These are phyloP conservation scores for Timandra comae DNA, from an alignment of 2,888 invertebrate genomes.

Conservation along the genomic window DNA sequence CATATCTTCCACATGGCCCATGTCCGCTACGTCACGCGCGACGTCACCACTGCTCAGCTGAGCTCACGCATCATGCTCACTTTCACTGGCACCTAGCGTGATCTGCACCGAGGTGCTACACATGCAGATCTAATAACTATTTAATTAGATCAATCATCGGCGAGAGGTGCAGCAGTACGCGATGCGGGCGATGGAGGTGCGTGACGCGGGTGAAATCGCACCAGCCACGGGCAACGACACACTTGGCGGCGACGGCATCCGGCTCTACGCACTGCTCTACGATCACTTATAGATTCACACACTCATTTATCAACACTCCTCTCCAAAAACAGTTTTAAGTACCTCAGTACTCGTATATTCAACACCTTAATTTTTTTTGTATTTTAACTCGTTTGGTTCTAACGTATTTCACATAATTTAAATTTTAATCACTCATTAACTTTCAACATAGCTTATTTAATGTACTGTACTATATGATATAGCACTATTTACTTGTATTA, in stretches of 20 bases:
- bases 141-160: conserved; percentile 49
- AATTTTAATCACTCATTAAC: too few relatives aligned
- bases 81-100: conserved; percentile 49
- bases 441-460: too few relatives aligned
- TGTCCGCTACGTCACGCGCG: conserved; percentile 53
- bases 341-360: too few relatives aligned
- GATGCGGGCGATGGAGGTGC: conserved; percentile 55
- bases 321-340: too few relatives aligned
- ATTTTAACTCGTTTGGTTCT: too few relatives aligned
- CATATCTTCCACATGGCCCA: conserved; percentile 75
- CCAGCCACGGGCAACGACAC: conserved; percentile 46
- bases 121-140: conserved; percentile 50
- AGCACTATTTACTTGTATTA: too few relatives aligned
- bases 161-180: conserved; percentile 43
- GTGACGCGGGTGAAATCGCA: conserved; percentile 69
- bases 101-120: conserved; percentile 18
- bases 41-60: conserved; percentile 59
- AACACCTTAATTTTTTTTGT: too few relatives aligned
- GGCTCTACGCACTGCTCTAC: conserved; percentile 37
- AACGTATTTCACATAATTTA: too few relatives aligned
- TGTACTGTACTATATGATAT: too few relatives aligned
- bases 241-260: conserved; percentile 52
- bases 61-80: conserved; percentile 55
- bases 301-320: too few relatives aligned
- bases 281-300: conserved; percentile 23